Evolutionary conservation across 2,797 vertebrate genomes (phyloP), one percentile per base, ranked within the genome.

Genomic region (Eulemur albifrons): DNA sequence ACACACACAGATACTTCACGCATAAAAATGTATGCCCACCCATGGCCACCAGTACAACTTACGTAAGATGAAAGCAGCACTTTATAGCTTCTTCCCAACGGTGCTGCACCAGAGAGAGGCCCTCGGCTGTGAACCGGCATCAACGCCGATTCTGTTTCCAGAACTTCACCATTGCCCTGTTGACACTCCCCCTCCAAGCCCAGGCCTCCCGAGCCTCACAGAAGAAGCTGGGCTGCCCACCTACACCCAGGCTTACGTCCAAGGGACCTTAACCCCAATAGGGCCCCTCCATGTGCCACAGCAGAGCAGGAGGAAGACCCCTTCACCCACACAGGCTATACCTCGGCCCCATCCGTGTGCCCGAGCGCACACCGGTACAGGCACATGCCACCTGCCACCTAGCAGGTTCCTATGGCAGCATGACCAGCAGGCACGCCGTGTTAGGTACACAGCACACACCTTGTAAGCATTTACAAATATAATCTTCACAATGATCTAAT

Each of bases 311-410:
- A 79, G 32, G 45, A n/a, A 3, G 40, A 52, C 18, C 45, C 50
- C 3, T 7, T 69, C 2, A 2, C 7, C 9, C 0, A 0, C 1
- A 0, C 14, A 27, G 50, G 63, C 57, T 5, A 11, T 8, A 1
- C 25, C 35, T 3, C 2, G 0, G n/a, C 32, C 9, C 1, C 1
- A 25, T 14, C 14, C 0, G 1, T 0, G 3, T 27, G 20, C 10
- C 79, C 35, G 9, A 0, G 30, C 14, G 63, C 76, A 57, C 67
- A 25, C n/a, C n/a, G 13, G 72, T 0, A 20, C 20, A 7, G 5
- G 61, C 18, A 6, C 15, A 61, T 45, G n/a, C 40, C 5, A 6
- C 15, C 70, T 45, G n/a, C 40, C 5, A 5, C 75, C 83, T 9
- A 43, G 5, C 2, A 2, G 11, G 9, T 30, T 21, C 2, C 4